Evolutionary conservation across 2,888 invertebrate genomes (phyloP).

Genomic region (Myathropa florea): DNA sequence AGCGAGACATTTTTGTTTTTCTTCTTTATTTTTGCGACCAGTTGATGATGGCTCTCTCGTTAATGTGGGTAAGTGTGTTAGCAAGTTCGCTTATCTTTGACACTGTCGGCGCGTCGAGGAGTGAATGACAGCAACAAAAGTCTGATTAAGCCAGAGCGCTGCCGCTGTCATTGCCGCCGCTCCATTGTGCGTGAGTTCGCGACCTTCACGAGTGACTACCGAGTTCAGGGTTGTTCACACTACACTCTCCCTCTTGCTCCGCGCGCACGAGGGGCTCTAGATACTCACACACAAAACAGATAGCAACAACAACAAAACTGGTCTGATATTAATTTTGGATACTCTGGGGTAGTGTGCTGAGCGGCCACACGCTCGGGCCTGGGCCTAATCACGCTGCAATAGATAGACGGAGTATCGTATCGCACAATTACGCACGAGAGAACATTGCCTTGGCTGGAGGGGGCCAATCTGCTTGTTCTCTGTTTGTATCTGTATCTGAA

Average conservation of each 20-base stretch:
- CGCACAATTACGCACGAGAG: slow-evolving; percentile 48
- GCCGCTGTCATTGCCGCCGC: slow-evolving; percentile 11
- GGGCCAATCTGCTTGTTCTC: neutral
- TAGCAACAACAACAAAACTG: slow-evolving; percentile 7
- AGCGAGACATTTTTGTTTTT: slow-evolving; percentile 7
- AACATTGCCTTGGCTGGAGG: neutral
- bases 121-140: slow-evolving; percentile 39
- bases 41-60: slow-evolving; percentile 33
- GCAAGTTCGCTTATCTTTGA: slow-evolving; percentile 52
- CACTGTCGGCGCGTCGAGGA: slow-evolving; percentile 4
- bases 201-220: slow-evolving; percentile 56
- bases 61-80: slow-evolving; percentile 67
- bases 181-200: slow-evolving; percentile 64
- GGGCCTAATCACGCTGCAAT: slow-evolving; percentile 30
- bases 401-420: slow-evolving; percentile 13
- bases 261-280: slow-evolving; percentile 56
- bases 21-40: too few relatives aligned
- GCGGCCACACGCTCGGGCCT: neutral
- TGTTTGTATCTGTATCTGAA: slow-evolving; percentile 48
- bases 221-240: slow-evolving; percentile 68
- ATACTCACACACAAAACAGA: slow-evolving; percentile 12
- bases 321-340: slow-evolving; percentile 48
- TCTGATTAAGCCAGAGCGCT: slow-evolving; percentile 49
- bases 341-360: slow-evolving; percentile 38
- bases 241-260: neutral